Evolutionary conservation across 2,113 vertebrate species (phyloP).

Genomic region (Melierax canorus): DNA sequence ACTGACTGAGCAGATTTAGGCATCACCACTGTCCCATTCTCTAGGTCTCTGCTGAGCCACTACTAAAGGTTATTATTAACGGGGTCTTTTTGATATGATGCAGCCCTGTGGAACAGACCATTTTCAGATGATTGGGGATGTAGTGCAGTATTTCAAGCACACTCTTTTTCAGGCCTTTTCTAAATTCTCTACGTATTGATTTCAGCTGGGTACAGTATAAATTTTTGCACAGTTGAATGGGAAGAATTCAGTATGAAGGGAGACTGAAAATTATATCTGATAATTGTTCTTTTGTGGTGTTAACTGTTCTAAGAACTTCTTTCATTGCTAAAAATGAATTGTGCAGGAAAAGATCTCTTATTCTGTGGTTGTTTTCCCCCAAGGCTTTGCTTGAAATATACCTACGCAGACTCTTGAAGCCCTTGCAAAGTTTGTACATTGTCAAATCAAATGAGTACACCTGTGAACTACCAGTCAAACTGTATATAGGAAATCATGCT

Average conservation of each 20-base stretch:
- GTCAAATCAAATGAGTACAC: neutral
- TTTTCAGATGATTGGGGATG: neutral
- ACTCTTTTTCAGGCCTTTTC: neutral
- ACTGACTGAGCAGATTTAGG: neutral
- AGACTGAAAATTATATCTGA: neutral
- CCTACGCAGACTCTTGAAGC: neutral
- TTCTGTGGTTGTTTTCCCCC: neutral
- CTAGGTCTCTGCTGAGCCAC: neutral
- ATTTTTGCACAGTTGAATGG: neutral
- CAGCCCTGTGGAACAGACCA: neutral
- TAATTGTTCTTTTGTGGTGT: neutral
- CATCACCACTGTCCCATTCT: neutral
- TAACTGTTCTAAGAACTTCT: neutral
- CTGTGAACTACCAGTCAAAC: neutral
- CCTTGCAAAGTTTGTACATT: neutral
- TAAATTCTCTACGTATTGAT: neutral
- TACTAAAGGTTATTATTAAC: neutral
- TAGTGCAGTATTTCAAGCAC: neutral
- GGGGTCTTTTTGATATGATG: neutral
- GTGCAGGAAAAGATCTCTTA: neutral
- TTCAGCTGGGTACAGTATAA: neutral
- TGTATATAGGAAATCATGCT: neutral
- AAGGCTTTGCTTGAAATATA: neutral
- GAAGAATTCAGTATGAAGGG: neutral
- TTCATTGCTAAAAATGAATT: neutral